A percentile compares a stretch with the other conserved stretches of the same genome.
phyloP scores from a whole-genome alignment of 1,140 invertebrate genomes.

The Polypedilum vanderplanki region DNA sequence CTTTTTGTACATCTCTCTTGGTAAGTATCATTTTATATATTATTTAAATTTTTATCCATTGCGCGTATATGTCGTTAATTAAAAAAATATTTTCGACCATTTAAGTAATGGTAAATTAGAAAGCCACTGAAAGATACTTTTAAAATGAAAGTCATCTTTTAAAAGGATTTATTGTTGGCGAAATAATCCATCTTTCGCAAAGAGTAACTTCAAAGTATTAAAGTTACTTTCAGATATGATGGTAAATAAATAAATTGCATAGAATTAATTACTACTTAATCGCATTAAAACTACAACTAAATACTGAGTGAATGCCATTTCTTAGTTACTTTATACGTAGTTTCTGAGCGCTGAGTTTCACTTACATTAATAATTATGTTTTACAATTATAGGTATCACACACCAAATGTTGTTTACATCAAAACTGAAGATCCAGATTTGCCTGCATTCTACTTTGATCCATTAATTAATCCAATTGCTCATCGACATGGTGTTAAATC shows the following conservation, averaged over 20 bases:
- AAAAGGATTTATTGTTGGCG: conserved; percentile 33
- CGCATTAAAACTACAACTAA: too few species aligned
- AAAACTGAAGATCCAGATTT: conserved; percentile 99
- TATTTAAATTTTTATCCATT: background rate
- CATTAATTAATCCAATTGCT: conserved; percentile 97
- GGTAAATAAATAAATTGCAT: background rate
- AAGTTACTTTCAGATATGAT: conserved; percentile 33
- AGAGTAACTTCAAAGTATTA: conserved; percentile 38
- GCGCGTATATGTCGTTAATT: background rate
- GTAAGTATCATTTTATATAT: conserved; percentile 51
- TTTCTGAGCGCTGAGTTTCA: conserved; percentile 29
- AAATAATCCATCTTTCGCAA: conserved; percentile 34
- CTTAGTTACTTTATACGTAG: background rate
- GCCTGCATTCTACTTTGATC: conserved; percentile 99
- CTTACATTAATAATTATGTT: conserved; percentile 29
- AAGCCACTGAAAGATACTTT: background rate
- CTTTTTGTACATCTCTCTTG: conserved; percentile 91
- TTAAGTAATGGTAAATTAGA: background rate
- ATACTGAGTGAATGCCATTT: conserved; percentile 30
- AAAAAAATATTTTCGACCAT: background rate
- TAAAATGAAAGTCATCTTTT: background rate
- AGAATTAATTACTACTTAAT: too few species aligned
- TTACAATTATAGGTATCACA: conserved; percentile 80
- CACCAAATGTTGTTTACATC: conserved; percentile 97
- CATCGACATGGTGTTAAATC: conserved; percentile 81